These are phyloP conservation scores for Toxonevra muliebris DNA, from an alignment of 2,888 invertebrate genomes.

Conservation along the genomic window DNA sequence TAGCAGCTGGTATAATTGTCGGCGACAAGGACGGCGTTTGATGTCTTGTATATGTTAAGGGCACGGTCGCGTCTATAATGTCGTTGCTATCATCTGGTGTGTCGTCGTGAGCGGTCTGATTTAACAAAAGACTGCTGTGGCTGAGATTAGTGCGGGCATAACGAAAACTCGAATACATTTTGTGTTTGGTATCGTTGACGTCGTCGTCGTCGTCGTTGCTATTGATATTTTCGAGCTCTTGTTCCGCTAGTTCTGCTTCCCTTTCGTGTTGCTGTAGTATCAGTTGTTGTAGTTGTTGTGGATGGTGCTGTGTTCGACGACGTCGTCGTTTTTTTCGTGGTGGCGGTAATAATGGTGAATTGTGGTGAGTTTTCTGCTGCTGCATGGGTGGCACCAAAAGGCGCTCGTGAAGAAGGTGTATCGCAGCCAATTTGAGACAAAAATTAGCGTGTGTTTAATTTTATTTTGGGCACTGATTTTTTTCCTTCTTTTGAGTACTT, in stretches of 20 bases:
- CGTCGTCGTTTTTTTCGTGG: constrained; percentile 16
- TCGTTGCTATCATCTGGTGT: constrained; percentile 30
- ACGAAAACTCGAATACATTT: constrained; percentile 60
- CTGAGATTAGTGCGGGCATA: constrained; percentile 64
- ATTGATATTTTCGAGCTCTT: constrained; percentile 3
- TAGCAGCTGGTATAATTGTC: constrained; percentile 34
- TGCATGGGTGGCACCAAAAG: constrained; percentile 43
- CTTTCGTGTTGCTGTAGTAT: constrained; percentile 27
- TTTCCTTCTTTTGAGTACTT: not conserved
- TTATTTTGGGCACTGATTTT: not conserved
- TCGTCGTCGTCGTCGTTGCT: constrained; percentile 29
- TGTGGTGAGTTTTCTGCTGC: constrained; percentile 1
- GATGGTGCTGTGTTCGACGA: constrained; percentile 28
- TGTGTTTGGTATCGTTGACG: constrained; percentile 30
- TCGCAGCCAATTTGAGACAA: constrained; percentile 10
- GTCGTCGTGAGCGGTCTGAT: constrained; percentile 49
- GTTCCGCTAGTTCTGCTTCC: too few relatives aligned
- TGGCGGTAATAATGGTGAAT: not conserved
- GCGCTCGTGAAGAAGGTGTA: constrained; percentile 17
- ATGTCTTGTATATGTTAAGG: constrained; percentile 37
- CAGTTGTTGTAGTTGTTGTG: constrained; percentile 31
- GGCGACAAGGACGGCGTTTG: constrained; percentile 36
- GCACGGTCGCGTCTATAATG: constrained; percentile 38
- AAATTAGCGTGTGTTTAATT: not conserved
- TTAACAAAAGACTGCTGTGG: constrained; percentile 58